Evolutionary conservation across 2,113 vertebrate species (phyloP), one percentile per base, ranked within the genome.

Genomic region (Neotoma lepida): DNA sequence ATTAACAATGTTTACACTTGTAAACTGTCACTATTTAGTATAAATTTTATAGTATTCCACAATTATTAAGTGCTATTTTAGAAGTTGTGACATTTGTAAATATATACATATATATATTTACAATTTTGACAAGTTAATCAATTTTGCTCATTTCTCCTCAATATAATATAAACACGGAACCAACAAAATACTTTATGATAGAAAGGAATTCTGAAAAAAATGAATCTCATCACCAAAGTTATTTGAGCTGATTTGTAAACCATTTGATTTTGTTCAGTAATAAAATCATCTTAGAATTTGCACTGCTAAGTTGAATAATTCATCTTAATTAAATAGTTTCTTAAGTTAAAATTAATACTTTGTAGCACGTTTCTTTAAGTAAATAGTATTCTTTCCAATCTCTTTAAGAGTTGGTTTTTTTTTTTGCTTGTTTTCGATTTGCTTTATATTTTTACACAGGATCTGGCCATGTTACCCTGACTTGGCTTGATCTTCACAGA

Each of bases 41-140:
- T 39, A 39, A 80, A 41, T 54, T 86, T 88, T 93, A 81, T 88
- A 44, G 54, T 22, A 88, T 39, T 63, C 46, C 13, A 85, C 1
- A 85, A 49, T 81, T 51, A 89, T 80, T 91, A 80, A 85, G 61
- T 70, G 87, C 74, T 93, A 95, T 93, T 88, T 95, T 63, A 88
- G 0, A 7, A 87, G 44, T 24, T 54, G 58, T 90, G 49, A 81
- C 49, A 90, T 76, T 92, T 41, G 51, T 85, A 90, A 91, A 85
- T 68, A 64, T 61, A 73, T 39, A 94, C 64, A 85, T 68, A 64
- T 61, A 73, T 39, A 94, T 70, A 66, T 82, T 89, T 94, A 68
- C 51, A 87, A 63, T 85, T 91, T 61, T 84, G 46, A 85, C 4
- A 78, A 94, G 17, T 71, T 33, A 61, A 78, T 81, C 39, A 61